These are phyloP conservation scores for Samia ricini DNA, from an alignment of 1,140 invertebrate genomes.

Conservation along the genomic window DNA sequence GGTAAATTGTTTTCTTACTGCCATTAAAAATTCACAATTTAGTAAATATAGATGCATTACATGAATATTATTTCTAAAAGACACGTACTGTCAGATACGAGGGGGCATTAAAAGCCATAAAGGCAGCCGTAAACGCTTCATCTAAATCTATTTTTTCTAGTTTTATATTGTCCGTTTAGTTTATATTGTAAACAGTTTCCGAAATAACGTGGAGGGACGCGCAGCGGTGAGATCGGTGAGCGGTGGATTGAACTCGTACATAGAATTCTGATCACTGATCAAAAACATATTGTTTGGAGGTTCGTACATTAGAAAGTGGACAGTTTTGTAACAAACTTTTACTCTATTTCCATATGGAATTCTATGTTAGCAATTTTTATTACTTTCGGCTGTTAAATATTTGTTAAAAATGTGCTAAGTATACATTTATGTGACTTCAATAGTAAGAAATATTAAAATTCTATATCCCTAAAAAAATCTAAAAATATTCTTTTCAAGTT, in stretches of 20 bases:
- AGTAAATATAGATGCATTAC: too few relatives aligned
- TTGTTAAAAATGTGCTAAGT: neutral
- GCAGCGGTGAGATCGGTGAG: too few relatives aligned
- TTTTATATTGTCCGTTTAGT: neutral
- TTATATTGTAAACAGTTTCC: neutral
- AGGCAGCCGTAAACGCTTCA: too few relatives aligned
- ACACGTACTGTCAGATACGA: too few relatives aligned
- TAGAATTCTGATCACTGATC: conserved; percentile 39
- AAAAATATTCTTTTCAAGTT: too few relatives aligned
- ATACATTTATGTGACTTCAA: neutral
- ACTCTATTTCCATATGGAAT: conserved; percentile 2
- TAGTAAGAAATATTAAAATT: neutral
- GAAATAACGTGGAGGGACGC: neutral
- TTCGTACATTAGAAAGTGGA: conserved; percentile 42
- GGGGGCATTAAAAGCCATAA: too few relatives aligned
- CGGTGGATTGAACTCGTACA: conserved; percentile 27
- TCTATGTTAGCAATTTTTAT: neutral
- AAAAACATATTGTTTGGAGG: conserved; percentile 35
- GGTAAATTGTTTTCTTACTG: too few relatives aligned
- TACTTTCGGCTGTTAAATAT: neutral
- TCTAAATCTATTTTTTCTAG: too few relatives aligned
- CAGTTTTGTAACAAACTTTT: conserved; percentile 35
- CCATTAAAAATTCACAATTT: too few relatives aligned
- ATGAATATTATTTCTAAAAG: too few relatives aligned
- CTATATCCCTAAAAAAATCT: neutral